Base-by-base conservation (phyloP, 2,113 vertebrate species). In the Mirza zaza region DNA sequence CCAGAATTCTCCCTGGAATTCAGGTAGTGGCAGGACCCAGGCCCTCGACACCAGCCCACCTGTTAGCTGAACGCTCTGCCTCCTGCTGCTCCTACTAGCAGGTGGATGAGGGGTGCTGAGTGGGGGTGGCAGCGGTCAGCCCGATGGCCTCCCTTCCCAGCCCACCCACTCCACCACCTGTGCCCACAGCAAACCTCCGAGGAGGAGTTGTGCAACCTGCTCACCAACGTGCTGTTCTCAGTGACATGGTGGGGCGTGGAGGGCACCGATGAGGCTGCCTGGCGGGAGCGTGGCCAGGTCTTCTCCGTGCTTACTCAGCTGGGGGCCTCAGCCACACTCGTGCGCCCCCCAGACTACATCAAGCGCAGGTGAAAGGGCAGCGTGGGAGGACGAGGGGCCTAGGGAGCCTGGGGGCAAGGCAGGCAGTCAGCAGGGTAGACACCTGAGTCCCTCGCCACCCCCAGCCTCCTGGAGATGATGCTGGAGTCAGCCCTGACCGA, bases 391-490 rank as follows among this genome's bases (percentile, higher is more conserved):
- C 0, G 15, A 5, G 18, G 70, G 42, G 45, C 14, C 12, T 32
- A 1, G 3, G 59, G 89, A n/a, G 29, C 63, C 36, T 10, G 6
- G 4, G 34, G 81, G 21, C 45, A 17, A 39, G 25, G 86, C 12
- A 68, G 34, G n/a, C 7, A 2, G n/a, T 20, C 5, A 1, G 13
- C 27, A 8, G 20, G 76, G 71, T 23, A 39, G 61, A 68, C 9
- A 2, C 52, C 63, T 5, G 18, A 11, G n/a, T 27, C 39, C 14
- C 71, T 88, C 0, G 0, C 75, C 14, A 3, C 70, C 9, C 36
- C 0, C 97, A 99, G 99, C 98, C 98, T 99, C 87, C 97, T 99
- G 98, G 99, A 99, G 99, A 99, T 99, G 99, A 99, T 99, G 99
- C 97, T 99, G 98, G 99, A 99, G 98, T 99, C 99, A 0, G 99